Percentiles rank a stretch among this genome's conserved stretches.
These are phyloP conservation scores for Limnothrissa miodon DNA, from an alignment of 2,113 vertebrate species.

Conservation along the genomic window DNA sequence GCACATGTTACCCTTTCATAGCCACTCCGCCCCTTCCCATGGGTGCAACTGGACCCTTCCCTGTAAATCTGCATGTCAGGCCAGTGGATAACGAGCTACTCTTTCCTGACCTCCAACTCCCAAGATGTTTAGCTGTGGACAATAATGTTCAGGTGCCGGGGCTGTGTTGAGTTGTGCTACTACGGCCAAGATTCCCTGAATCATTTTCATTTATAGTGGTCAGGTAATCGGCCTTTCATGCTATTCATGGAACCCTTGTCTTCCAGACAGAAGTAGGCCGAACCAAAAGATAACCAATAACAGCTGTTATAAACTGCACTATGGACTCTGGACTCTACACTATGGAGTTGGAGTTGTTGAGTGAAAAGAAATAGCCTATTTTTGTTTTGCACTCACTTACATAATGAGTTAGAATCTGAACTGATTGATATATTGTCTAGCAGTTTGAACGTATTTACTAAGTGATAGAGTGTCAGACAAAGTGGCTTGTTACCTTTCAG, in stretches of 20 bases:
- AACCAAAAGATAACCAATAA: neutral
- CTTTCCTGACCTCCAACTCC: slow-evolving; percentile 11
- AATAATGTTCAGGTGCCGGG: neutral
- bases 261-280: neutral
- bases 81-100: slow-evolving; percentile 18
- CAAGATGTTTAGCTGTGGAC: neutral
- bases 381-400: neutral
- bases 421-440: neutral
- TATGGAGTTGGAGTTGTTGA: too few relatives aligned
- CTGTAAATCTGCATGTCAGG: slow-evolving; percentile 31
- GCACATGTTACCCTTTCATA: neutral
- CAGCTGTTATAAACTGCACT: neutral
- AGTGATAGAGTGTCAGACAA: neutral
- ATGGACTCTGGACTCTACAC: too few relatives aligned
- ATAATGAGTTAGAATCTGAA: neutral
- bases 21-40: neutral
- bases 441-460: neutral
- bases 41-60: slow-evolving; percentile 26
- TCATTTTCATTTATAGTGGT: neutral
- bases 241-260: neutral
- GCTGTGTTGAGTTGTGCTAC: neutral
- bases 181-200: neutral
- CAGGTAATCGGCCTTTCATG: neutral
- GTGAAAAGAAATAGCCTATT: neutral
- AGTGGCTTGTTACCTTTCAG: slow-evolving; percentile 80